Evolutionary conservation across 1,140 invertebrate species (phyloP).

Genomic region (Drosophila carrolli): DNA sequence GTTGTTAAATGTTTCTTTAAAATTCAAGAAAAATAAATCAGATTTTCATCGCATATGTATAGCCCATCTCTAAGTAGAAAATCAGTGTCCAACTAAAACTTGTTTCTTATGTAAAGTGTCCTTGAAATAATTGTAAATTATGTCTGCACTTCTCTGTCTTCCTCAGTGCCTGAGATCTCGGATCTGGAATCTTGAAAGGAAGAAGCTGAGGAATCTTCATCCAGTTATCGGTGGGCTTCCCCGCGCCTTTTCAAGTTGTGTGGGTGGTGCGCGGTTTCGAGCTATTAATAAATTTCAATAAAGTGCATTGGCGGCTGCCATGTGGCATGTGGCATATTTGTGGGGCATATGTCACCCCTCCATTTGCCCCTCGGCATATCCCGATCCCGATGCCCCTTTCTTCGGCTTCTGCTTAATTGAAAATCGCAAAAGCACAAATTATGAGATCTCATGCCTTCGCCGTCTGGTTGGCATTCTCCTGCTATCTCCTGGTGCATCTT

Average conservation of each 20-base stretch:
- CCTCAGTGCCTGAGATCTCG: slow-evolving; percentile 12
- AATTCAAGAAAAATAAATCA: no score
- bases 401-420: slow-evolving; percentile 66
- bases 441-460: slow-evolving; percentile 47
- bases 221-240: slow-evolving; percentile 25
- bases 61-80: slow-evolving; percentile 35
- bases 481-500: slow-evolving; percentile 34
- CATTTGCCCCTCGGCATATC: not conserved
- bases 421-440: slow-evolving; percentile 75
- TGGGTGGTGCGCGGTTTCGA: slow-evolving; percentile 52
- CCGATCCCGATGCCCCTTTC: not conserved
- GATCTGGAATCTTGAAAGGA: slow-evolving; percentile 6
- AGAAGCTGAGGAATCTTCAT: slow-evolving; percentile 32
- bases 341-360: slow-evolving; percentile 71
- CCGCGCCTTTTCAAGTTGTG: not conserved
- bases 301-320: slow-evolving; percentile 64
- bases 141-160: slow-evolving; percentile 57
- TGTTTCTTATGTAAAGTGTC: slow-evolving; percentile 73
- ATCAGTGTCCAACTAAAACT: slow-evolving; percentile 34
- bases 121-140: slow-evolving; percentile 84
- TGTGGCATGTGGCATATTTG: slow-evolving; percentile 80
- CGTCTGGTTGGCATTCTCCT: slow-evolving; percentile 9
- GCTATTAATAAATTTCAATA: slow-evolving; percentile 81
- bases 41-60: not conserved
- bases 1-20: no score